phyloP scores from a whole-genome alignment of 2,797 vertebrate species.

The Acanthurus leucopareius region DNA sequence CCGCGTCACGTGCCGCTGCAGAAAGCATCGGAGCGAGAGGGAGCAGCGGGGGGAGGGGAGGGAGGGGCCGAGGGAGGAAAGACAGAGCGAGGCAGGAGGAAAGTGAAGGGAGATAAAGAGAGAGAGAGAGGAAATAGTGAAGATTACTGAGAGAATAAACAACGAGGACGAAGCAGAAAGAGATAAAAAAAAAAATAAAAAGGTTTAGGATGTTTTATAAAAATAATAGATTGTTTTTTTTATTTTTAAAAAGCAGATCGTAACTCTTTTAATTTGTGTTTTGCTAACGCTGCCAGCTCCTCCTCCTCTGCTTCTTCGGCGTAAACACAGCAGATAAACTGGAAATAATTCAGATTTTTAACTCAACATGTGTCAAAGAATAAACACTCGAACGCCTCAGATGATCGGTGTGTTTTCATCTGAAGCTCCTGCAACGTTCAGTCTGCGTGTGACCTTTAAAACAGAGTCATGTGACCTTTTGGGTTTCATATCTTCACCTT shows the following conservation, averaged over 20 bases:
- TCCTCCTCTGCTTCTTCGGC: no score
- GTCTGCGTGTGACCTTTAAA: constrained; percentile 8
- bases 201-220: neutral
- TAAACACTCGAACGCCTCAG: no score
- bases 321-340: neutral
- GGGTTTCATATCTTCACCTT: neutral
- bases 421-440: neutral
- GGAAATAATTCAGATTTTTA: neutral
- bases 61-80: constrained; percentile 10
- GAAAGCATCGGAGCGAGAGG: constrained; percentile 72
- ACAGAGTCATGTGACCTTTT: neutral
- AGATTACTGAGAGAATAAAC: constrained; percentile 68
- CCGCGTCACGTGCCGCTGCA: constrained; percentile 87
- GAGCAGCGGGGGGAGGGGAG: constrained; percentile 25
- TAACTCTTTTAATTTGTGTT: no score
- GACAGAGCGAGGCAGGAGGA: constrained; percentile 8
- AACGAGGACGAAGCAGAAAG: constrained; percentile 12
- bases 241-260: neutral
- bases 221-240: no score
- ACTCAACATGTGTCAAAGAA: neutral
- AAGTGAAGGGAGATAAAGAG: constrained; percentile 26
- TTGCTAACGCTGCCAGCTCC: no score
- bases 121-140: constrained; percentile 54
- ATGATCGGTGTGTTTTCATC: neutral
- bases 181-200: neutral